Conservation (phyloP, 1,140 invertebrate species). For the Rhyzopertha dominica region DNA sequence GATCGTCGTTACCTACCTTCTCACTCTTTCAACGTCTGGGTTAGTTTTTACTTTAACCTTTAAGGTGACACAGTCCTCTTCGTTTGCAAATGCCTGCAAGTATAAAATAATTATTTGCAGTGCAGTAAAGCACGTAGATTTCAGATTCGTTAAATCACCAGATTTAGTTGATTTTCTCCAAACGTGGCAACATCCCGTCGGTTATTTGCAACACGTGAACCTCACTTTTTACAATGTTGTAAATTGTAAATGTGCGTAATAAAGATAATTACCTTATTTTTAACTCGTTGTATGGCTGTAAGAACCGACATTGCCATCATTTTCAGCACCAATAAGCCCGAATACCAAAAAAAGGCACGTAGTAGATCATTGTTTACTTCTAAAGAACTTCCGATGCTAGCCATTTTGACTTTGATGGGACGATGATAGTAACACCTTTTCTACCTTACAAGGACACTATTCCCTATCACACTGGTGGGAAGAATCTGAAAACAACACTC, state of each 20-base stretch:
- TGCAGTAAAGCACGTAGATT: slow-evolving; percentile 6
- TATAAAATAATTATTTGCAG: slow-evolving; percentile 7
- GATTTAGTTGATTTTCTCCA: slow-evolving; percentile 6
- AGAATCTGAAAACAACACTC: neutral
- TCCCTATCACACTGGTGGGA: neutral
- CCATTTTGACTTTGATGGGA: neutral
- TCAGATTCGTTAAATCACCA: slow-evolving; percentile 4
- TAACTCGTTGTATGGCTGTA: slow-evolving; percentile 50
- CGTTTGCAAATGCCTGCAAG: slow-evolving; percentile 47
- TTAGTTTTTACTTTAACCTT: slow-evolving; percentile 39
- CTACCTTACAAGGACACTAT: neutral
- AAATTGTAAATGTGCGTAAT: neutral
- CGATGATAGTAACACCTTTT: neutral
- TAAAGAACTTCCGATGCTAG: no score
- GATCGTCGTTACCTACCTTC: slow-evolving; percentile 37
- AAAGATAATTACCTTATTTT: slow-evolving; percentile 39
- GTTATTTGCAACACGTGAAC: neutral
- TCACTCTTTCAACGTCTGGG: slow-evolving; percentile 46
- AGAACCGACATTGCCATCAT: slow-evolving; percentile 51
- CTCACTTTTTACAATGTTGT: neutral
- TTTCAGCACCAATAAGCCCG: slow-evolving; percentile 54
- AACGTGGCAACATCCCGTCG: slow-evolving; percentile 4
- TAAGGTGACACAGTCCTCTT: slow-evolving; percentile 42
- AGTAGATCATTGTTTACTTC: slow-evolving; percentile 46
- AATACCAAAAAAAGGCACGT: slow-evolving; percentile 51